phyloP scores from a whole-genome alignment of 1,140 invertebrate species.

The Drosophila melanica region DNA sequence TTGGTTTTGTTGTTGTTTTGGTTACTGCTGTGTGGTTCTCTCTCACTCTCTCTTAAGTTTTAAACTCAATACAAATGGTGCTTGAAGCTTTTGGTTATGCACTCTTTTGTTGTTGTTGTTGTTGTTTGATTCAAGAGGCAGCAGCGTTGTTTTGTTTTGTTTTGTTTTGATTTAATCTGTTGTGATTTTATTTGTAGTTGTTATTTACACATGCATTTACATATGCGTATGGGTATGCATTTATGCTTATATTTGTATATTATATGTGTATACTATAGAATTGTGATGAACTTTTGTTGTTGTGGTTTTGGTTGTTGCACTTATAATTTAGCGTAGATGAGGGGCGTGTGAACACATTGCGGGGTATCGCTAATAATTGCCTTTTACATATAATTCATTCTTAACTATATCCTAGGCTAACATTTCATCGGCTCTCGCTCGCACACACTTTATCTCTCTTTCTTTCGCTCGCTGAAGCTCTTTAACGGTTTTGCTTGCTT shows the following conservation, averaged over 20 bases:
- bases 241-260: slow-evolving; percentile 16
- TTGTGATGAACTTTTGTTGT: slow-evolving; percentile 17
- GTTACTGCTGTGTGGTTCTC: slow-evolving; percentile 7
- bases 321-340: slow-evolving; percentile 13
- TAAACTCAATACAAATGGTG: slow-evolving; percentile 11
- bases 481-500: slow-evolving; percentile 28
- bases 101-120: slow-evolving; percentile 6
- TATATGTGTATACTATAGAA: slow-evolving; percentile 21
- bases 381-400: slow-evolving; percentile 20
- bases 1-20: background rate
- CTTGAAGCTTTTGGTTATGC: slow-evolving; percentile 22
- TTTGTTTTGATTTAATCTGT: slow-evolving; percentile 40
- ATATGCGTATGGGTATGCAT: slow-evolving; percentile 15
- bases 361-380: slow-evolving; percentile 38
- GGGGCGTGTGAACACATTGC: slow-evolving; percentile 42
- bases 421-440: slow-evolving; percentile 11
- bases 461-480: background rate
- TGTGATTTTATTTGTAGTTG: slow-evolving; percentile 19
- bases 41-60: slow-evolving; percentile 21
- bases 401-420: slow-evolving; percentile 28
- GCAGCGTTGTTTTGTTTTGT: slow-evolving; percentile 33
- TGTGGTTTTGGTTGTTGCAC: slow-evolving; percentile 24
- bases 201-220: slow-evolving; percentile 23
- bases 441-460: background rate
- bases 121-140: slow-evolving; percentile 29